Base-by-base conservation (phyloP, 2,888 invertebrate genomes). In the Drepanosiphum platanoidis region DNA sequence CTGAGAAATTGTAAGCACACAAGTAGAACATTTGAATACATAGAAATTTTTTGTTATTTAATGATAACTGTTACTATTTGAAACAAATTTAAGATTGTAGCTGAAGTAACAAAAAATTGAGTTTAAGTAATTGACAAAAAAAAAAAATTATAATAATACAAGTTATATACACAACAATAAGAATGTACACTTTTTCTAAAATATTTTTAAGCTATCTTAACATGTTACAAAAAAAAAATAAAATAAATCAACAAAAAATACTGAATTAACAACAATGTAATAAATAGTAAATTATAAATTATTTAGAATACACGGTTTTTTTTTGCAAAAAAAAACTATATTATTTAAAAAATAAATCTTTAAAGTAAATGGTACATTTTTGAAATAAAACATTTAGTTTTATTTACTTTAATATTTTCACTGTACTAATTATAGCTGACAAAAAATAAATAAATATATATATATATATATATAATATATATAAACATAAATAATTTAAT, bases 261-360 rank as follows among this genome's bases (percentile, higher is more conserved):
- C 22, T 64, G 77, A 78, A 64, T 11, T 15, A 34, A 42, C 36
- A 80, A 80, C 18, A 80, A 52, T 36, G 70, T 30, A 52, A n/a
- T n/a, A n/a, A n/a, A n/a, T n/a, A 27, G 5, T 70, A 30, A 27
- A 70, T 58, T 4, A 13, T 52, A 7, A 80, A 80, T 66, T 36
- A 66, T n/a, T 30, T 30, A 22, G 22, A 7, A 52, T 52, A 52
- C 3, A 52, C 3, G 18, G 22, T 52, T 1, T 52, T 18, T 52
- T 5, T 18, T 52, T 52, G 8, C 22, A 22, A 18, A 52, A 30
- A 5, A 75, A 34, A 36, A 39, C 13, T 75, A 36, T 27, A 32
- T 64, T 3, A 2, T 77, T 42, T 64, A 66, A 66, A 78, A 78
- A 77, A 77, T 77, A 61, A 1, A 61, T 36, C 11, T 75, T 77